Evolutionary conservation across 1,140 invertebrate species (phyloP), one percentile per base, ranked within the genome.

Genomic region (Batillaria attramentaria): DNA sequence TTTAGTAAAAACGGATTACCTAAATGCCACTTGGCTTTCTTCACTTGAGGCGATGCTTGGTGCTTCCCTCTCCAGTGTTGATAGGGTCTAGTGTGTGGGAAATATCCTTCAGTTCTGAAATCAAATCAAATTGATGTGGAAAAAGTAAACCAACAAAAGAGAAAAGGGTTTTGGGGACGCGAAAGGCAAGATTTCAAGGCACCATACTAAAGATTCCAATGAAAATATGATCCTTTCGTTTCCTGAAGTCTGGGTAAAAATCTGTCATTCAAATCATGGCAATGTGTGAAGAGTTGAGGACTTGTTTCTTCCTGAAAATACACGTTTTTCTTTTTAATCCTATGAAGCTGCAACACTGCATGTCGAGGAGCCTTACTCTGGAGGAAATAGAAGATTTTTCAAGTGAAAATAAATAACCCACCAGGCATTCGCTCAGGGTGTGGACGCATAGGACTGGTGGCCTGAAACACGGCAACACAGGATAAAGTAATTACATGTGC

Each of bases 21-120:
- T 85, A 99, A 92, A 94, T 99, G 99, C 99, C 99, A 99, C 90
- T 99, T 99, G 37, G 98, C 98, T 82, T 97, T 93, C 91, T 98
- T 99, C 0, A 96, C 94, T 79, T 81, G 57, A 74, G 73, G 92
- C 75, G 77, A n/a, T n/a, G n/a, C n/a, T n/a, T n/a, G n/a, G n/a
- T n/a, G n/a, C n/a, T n/a, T n/a, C n/a, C n/a, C n/a, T 88, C 91
- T 81, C 85, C 42, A 80, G 85, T 31, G 91, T 90, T 42, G 37
- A 84, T 60, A 24, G 89, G 87, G 66, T 91, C 90, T 73, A 92
- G 81, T 3, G 91, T 91, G 60, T 90, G 88, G 20, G 86, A 88
- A 13, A 90, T 86, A 83, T 92, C 89, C 62, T 89, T 89, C 83
- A 89, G 81, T 74, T 89, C 88, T 89, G 81, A 62, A 87, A 83